Evolutionary conservation across 2,113 vertebrate species (phyloP).

Genomic region (Mesembrinibis cayennensis): DNA sequence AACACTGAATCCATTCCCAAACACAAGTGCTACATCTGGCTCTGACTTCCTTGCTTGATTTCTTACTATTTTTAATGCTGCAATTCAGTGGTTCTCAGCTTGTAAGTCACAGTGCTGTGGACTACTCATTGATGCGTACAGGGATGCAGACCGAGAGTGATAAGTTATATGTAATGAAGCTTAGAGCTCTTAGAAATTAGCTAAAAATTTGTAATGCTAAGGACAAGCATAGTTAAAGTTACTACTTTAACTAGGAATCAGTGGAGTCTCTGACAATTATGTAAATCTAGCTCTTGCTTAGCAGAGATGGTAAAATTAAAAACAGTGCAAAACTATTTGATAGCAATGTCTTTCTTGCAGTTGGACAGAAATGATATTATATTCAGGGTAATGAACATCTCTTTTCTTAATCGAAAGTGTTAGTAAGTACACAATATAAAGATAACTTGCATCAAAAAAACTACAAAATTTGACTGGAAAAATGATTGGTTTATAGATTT

Average conservation of each 20-base stretch:
- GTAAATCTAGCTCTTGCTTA: neutral
- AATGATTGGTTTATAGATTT: neutral
- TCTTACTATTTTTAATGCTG: neutral
- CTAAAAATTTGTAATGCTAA: neutral
- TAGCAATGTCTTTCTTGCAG: neutral
- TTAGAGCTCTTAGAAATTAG: neutral
- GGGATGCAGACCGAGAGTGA: neutral
- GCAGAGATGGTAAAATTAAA: neutral
- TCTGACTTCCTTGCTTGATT: neutral
- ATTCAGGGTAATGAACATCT: fast-evolving
- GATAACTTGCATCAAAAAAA: neutral
- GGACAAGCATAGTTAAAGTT: neutral
- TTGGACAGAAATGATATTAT: neutral
- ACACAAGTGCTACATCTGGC: neutral
- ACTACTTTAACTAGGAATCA: neutral
- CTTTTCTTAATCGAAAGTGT: neutral
- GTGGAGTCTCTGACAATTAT: neutral
- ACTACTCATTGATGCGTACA: neutral
- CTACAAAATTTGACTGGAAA: neutral
- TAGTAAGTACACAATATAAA: neutral
- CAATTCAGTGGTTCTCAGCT: neutral
- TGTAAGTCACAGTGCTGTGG: neutral
- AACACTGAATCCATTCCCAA: neutral
- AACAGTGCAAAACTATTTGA: neutral
- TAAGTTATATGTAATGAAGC: neutral